These are phyloP conservation scores for Venustoraphidia nigricollis DNA, from an alignment of 2,888 invertebrate species.

Conservation along the genomic window DNA sequence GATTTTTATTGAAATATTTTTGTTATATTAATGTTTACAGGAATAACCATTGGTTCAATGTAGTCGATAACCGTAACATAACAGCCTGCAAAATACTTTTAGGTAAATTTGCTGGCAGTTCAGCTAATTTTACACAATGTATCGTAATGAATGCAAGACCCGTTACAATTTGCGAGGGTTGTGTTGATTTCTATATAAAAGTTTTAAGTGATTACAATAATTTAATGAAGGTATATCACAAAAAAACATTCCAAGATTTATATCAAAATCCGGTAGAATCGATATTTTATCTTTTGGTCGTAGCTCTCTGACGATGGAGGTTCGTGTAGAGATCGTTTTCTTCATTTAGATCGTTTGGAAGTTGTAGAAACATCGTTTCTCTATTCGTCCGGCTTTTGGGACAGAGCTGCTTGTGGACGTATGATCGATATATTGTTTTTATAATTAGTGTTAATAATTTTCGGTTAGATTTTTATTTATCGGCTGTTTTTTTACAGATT, in stretches of 20 bases:
- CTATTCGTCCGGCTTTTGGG: conserved; percentile 39
- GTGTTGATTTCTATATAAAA: conserved; percentile 34
- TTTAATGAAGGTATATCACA: conserved; percentile 26
- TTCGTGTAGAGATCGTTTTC: conserved; percentile 36
- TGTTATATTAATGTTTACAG: no score
- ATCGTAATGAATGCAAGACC: conserved; percentile 43
- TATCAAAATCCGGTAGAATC: no score
- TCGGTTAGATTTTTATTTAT: not conserved
- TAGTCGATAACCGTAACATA: no score
- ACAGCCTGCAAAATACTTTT: not conserved
- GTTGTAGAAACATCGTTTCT: conserved; percentile 39
- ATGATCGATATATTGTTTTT: conserved; percentile 14
- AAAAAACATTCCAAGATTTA: not conserved
- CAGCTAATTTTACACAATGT: conserved; percentile 39
- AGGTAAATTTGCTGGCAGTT: not conserved
- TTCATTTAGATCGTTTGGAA: conserved; percentile 46
- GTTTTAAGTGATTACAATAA: conserved; percentile 33
- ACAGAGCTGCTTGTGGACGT: conserved; percentile 47
- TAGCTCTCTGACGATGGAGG: conserved; percentile 31
- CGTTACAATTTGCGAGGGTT: conserved; percentile 41
- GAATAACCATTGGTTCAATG: no score
- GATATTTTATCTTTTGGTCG: conserved; percentile 6
- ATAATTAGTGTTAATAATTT: conserved; percentile 9
- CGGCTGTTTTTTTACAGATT: conserved; percentile 30
- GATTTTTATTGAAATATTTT: no score